These are phyloP conservation scores for Galago senegalensis DNA, from an alignment of 2,797 vertebrate species.

Conservation along the genomic window DNA sequence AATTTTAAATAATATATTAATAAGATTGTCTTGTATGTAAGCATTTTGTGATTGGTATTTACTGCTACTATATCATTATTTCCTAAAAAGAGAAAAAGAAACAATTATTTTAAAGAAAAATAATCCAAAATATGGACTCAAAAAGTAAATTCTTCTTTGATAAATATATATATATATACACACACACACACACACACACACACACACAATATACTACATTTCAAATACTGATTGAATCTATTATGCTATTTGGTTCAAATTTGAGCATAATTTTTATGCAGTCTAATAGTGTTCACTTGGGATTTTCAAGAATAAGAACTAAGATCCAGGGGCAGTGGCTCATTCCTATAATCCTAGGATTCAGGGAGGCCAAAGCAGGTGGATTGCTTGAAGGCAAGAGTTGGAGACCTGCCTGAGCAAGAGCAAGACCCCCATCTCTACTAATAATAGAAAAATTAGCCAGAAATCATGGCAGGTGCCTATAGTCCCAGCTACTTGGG, in stretches of 20 bases:
- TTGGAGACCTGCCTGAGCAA: too few relatives aligned
- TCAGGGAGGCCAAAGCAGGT: too few relatives aligned
- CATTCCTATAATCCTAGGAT: too few relatives aligned
- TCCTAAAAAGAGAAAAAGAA: neutral
- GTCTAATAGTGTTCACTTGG: slow-evolving; percentile 28
- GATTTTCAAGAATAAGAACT: slow-evolving; percentile 70
- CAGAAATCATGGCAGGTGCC: too few relatives aligned
- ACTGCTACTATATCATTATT: slow-evolving; percentile 15
- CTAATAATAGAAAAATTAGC: too few relatives aligned
- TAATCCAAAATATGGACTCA: slow-evolving; percentile 62
- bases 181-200: neutral
- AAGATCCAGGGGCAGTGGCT: neutral
- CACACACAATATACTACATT: neutral
- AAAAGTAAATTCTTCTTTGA: slow-evolving; percentile 52
- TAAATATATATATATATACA: neutral
- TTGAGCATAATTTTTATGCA: slow-evolving; percentile 48
- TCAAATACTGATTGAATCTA: neutral
- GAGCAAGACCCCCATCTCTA: too few relatives aligned
- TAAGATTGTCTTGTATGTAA: slow-evolving; percentile 59
- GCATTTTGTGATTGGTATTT: neutral
- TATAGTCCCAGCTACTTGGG: too few relatives aligned
- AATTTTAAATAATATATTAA: slow-evolving; percentile 56
- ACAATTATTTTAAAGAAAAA: slow-evolving; percentile 52
- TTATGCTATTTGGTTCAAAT: slow-evolving; percentile 23
- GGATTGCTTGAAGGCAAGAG: too few relatives aligned